These are phyloP conservation scores for Melitaea cinxia DNA, from an alignment of 1,140 invertebrate genomes.

Conservation along the genomic window DNA sequence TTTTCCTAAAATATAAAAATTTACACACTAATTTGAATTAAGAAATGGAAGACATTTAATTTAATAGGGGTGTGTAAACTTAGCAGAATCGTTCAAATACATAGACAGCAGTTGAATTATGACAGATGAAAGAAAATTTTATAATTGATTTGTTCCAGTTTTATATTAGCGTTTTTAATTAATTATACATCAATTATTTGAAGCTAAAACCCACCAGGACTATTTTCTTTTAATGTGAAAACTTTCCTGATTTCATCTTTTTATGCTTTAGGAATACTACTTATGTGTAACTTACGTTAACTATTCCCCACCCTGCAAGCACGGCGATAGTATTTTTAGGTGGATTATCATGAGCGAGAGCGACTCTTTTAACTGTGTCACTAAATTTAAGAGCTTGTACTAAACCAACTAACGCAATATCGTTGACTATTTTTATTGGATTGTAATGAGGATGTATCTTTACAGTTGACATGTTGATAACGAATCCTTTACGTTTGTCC, in stretches of 20 bases:
- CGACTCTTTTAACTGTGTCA: constrained; percentile 1
- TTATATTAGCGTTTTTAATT: too few species aligned
- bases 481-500: background rate
- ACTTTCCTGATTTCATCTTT: too few species aligned
- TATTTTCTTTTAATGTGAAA: too few species aligned
- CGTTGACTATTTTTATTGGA: background rate
- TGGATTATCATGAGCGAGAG: background rate
- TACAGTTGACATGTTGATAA: background rate
- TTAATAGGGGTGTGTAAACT: too few species aligned
- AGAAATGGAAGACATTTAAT: background rate
- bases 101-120: too few species aligned
- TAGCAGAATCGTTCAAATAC: too few species aligned
- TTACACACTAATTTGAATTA: background rate
- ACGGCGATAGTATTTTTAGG: background rate
- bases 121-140: too few species aligned
- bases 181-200: too few species aligned
- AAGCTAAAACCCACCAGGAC: too few species aligned
- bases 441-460: constrained; percentile 21
- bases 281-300: constrained; percentile 17
- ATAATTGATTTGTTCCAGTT: too few species aligned
- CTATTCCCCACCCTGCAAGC: constrained; percentile 17
- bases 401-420: constrained; percentile 27
- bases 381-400: background rate
- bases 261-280: too few species aligned
- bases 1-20: constrained; percentile 4